phyloP scores from a whole-genome alignment of 2,113 vertebrate species.

The Alosa alosa region DNA sequence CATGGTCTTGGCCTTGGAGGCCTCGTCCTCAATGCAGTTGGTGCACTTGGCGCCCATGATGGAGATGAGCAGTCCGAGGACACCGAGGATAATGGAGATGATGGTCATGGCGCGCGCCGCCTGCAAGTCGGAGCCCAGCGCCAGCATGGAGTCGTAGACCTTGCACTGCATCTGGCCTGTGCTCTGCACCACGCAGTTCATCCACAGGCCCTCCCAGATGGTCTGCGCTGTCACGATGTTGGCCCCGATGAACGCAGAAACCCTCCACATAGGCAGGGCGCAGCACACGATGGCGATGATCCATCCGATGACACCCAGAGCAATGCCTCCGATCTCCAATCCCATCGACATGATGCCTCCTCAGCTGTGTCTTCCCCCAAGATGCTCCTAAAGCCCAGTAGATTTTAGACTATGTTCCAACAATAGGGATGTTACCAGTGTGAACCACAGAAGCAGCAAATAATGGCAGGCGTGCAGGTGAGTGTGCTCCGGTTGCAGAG shows the following conservation, averaged over 20 bases:
- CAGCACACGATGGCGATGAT: slow-evolving; percentile 67
- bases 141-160: slow-evolving; percentile 75
- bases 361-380: background rate
- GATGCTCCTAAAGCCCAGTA: background rate
- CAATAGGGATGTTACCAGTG: background rate
- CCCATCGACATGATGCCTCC: slow-evolving; percentile 71
- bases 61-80: slow-evolving; percentile 69
- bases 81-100: slow-evolving; percentile 67
- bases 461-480: background rate
- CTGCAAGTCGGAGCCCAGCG: slow-evolving; percentile 67
- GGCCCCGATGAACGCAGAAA: slow-evolving; percentile 70
- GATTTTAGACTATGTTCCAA: background rate
- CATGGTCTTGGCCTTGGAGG: slow-evolving; percentile 71
- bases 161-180: slow-evolving; percentile 82
- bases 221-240: slow-evolving; percentile 75
- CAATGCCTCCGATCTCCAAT: slow-evolving; percentile 73
- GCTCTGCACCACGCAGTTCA: slow-evolving; percentile 75
- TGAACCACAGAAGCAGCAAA: background rate
- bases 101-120: slow-evolving; percentile 73
- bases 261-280: slow-evolving; percentile 75
- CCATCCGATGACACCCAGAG: slow-evolving; percentile 69
- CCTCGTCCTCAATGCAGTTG: slow-evolving; percentile 75
- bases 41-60: slow-evolving; percentile 76
- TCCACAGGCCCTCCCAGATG: slow-evolving; percentile 76
- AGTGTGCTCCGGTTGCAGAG: background rate